A percentile compares a stretch with the other conserved stretches of the same genome.
Conservation (phyloP, 1,140 invertebrate genomes). For the Hesperophylax magnus region DNA sequence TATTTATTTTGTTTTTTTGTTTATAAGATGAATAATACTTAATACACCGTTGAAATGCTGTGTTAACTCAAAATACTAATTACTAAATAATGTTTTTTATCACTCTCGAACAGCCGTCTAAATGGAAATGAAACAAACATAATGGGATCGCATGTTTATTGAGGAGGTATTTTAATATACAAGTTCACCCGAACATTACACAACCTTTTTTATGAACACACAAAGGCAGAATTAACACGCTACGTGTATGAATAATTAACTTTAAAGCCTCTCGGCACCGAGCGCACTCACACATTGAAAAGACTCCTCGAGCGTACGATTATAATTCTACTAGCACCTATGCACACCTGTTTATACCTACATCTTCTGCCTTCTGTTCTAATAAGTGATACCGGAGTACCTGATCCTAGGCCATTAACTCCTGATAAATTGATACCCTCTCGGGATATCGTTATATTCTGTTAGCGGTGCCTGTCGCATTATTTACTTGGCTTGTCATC, state of each 20-base stretch:
- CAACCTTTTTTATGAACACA: conserved; percentile 36
- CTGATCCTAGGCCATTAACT: neutral
- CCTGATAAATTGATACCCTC: neutral
- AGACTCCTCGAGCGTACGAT: conserved; percentile 21
- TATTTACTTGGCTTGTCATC: conserved; percentile 7
- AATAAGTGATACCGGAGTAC: neutral
- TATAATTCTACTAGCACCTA: conserved; percentile 25
- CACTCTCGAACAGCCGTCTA: neutral
- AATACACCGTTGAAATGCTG: too few relatives aligned
- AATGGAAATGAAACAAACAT: neutral
- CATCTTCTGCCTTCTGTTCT: neutral
- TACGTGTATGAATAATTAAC: conserved; percentile 50
- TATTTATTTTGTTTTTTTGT: too few relatives aligned
- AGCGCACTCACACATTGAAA: neutral
- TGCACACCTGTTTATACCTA: neutral
- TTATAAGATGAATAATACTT: too few relatives aligned
- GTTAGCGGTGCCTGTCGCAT: conserved; percentile 1
- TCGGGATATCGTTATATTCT: neutral
- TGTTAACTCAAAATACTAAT: too few relatives aligned
- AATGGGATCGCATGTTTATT: conserved; percentile 28
- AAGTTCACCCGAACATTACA: conserved; percentile 40
- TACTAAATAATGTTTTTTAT: neutral
- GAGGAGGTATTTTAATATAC: conserved; percentile 34
- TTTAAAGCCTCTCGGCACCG: conserved; percentile 38
- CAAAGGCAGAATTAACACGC: conserved; percentile 47